These are phyloP conservation scores for Machaerirhynchus nigripectus DNA, from an alignment of 2,113 vertebrate species.

Conservation along the genomic window DNA sequence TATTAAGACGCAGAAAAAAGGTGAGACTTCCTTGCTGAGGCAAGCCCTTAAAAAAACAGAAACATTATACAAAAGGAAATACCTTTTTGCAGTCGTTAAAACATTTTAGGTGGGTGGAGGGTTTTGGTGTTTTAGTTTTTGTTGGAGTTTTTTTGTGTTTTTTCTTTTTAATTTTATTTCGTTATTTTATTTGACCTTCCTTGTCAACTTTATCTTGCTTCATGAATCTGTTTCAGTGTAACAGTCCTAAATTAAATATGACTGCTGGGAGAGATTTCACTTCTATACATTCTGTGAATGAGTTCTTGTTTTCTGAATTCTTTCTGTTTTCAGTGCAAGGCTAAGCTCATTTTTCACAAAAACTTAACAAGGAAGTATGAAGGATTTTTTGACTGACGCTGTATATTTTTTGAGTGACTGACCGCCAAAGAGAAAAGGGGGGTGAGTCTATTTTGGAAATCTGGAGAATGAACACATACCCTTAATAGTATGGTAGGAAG, in stretches of 20 bases:
- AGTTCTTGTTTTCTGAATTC: background rate
- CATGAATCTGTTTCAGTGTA: background rate
- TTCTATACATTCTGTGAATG: background rate
- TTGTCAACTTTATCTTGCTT: background rate
- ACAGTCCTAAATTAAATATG: background rate
- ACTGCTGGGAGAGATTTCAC: background rate
- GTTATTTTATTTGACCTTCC: background rate
- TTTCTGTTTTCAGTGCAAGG: background rate
- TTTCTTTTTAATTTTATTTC: background rate
- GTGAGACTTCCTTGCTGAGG: background rate
- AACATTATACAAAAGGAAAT: background rate
- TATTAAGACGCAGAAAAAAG: background rate
- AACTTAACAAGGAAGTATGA: background rate
- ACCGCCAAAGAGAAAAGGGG: background rate
- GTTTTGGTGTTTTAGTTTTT: background rate
- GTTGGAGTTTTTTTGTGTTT: rapidly evolving
- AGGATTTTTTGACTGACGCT: background rate
- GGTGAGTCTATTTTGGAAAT: background rate
- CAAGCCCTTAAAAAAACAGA: background rate
- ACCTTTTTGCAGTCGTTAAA: background rate
- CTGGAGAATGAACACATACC: background rate
- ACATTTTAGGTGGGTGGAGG: background rate
- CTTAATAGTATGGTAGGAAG: background rate
- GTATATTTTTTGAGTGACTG: background rate
- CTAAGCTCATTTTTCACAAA: background rate